These are phyloP conservation scores for Neodiprion pinetum DNA, from an alignment of 1,140 invertebrate genomes.

Conservation along the genomic window DNA sequence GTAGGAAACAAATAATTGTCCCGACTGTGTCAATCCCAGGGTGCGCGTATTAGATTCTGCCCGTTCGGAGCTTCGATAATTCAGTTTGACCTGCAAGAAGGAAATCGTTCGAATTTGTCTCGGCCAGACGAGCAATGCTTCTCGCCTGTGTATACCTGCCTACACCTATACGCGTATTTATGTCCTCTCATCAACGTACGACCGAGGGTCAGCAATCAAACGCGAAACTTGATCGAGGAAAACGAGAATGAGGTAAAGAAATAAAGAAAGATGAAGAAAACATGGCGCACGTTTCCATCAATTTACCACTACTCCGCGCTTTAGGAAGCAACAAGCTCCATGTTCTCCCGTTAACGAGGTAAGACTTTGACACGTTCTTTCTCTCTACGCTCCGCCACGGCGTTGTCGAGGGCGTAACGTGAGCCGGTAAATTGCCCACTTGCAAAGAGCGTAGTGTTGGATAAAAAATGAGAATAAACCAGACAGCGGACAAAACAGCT, in stretches of 20 bases:
- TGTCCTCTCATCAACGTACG: too few species aligned
- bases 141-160: too few species aligned
- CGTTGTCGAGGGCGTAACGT: too few species aligned
- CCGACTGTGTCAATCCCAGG: constrained; percentile 40
- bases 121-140: constrained; percentile 27
- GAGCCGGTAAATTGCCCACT: too few species aligned
- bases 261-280: not conserved
- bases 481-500: constrained; percentile 29
- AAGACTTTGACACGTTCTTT: constrained; percentile 7
- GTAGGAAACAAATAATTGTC: constrained; percentile 46
- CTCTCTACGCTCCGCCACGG: not conserved
- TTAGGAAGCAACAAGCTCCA: not conserved
- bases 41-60: constrained; percentile 21
- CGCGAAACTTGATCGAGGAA: not conserved
- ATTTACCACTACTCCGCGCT: not conserved
- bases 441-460: not conserved
- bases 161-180: too few species aligned
- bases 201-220: not conserved
- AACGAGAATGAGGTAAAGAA: not conserved
- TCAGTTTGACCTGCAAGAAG: constrained; percentile 27
- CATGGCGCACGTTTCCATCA: not conserved
- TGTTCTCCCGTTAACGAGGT: not conserved
- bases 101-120: constrained; percentile 31
- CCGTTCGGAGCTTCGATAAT: constrained; percentile 26
- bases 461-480: not conserved